phyloP scores from a whole-genome alignment of 2,797 vertebrate genomes.

The Fringilla coelebs region DNA sequence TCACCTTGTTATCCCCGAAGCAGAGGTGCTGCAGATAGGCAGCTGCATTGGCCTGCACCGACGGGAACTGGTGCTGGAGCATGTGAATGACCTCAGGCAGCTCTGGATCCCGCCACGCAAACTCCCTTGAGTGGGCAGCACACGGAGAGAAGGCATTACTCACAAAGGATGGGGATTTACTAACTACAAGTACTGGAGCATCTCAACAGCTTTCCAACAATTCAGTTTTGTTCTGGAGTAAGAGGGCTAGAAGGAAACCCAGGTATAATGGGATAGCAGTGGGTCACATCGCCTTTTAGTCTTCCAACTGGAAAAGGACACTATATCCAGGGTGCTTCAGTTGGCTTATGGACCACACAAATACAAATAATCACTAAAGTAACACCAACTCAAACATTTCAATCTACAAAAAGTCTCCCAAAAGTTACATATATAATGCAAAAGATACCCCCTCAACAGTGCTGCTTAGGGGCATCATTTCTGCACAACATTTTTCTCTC shows the following conservation, averaged over 20 bases:
- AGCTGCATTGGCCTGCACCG: constrained; percentile 94
- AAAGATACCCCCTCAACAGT: not conserved
- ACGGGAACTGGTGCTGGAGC: constrained; percentile 98
- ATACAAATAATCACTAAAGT: not conserved
- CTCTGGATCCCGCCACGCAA: constrained; percentile 96
- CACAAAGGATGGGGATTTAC: accelerated
- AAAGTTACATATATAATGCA: not conserved
- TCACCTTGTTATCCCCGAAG: constrained; percentile 91
- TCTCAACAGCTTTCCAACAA: not conserved
- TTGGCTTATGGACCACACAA: not conserved
- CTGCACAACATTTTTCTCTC: not conserved
- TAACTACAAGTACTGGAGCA: not conserved
- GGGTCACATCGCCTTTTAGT: not conserved
- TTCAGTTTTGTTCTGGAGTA: not conserved
- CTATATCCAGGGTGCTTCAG: not conserved
- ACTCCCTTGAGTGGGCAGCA: constrained; percentile 80
- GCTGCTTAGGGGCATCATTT: not conserved
- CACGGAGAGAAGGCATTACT: not conserved
- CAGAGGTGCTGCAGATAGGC: constrained; percentile 98
- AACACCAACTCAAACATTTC: not conserved
- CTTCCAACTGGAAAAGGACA: not conserved
- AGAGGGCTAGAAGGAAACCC: not conserved
- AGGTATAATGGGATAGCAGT: accelerated
- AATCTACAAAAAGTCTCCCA: not conserved
- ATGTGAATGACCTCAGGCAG: constrained; percentile 96